Base-by-base conservation (phyloP, 2,113 vertebrate genomes). In the Plecotus auritus region DNA sequence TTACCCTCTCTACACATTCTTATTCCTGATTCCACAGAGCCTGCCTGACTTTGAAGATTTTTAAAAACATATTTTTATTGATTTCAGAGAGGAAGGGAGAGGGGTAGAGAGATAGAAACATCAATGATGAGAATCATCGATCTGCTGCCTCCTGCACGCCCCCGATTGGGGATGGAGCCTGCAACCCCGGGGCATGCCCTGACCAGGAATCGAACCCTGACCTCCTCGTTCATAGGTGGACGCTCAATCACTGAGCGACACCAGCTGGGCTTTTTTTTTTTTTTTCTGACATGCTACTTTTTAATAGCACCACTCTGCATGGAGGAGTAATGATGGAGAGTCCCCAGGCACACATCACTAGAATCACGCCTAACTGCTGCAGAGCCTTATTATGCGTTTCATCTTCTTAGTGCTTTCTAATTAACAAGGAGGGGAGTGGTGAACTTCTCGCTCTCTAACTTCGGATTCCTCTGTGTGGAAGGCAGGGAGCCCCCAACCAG, bases 321-420 rank as follows among this genome's bases (percentile, higher is more conserved):
- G 30, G 42, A 7, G 30, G n/a, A 51, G 23, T 1, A 0, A 14
- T 5, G 91, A 85, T 47, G 70, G 78, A 64, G 76, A 40, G 64
- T 81, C 95, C 94, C 92, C 85, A 90, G 95, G 78, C 88, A 49
- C 67, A 16, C 87, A 45, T 81, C 54, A 51, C 22, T 42, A 0
- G 37, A 85, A 80, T 95, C 85, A 95, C 45, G 51, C 82, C 86
- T 95, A 85, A 92, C 91, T 67, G 69, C 90, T 80, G 76, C 54
- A 9, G 90, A 93, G 78, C 30, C 83, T 95, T 83, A 96, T 70
- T 92, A 67, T 17, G 16, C 73, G 47, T 91, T 96, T 88, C 93
- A 76, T 95, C 94, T 95, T 95, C 93, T 93, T 80, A 80, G 82
- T 67, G 93, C 73, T 94, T 93, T 81, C 95, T 95, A 95, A 95